Conservation (phyloP, 2,113 vertebrate species). For the Sander lucioperca region DNA sequence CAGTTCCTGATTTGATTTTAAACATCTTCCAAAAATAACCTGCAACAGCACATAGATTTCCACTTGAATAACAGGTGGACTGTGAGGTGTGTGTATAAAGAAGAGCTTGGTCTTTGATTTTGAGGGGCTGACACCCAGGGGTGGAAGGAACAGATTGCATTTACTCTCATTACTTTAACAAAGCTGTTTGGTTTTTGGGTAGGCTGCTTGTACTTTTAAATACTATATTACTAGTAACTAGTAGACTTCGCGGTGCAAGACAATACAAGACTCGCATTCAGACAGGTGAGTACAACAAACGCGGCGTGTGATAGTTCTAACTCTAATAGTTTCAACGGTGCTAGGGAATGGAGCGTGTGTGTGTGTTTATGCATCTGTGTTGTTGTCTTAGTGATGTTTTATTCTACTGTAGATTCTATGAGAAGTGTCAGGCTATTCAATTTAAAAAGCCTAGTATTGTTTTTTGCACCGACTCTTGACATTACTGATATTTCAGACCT, state of each 20-base stretch:
- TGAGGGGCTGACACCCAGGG: background rate
- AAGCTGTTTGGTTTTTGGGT: background rate
- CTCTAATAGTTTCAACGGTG: background rate
- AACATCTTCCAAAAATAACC: constrained; percentile 4
- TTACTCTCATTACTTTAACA: background rate
- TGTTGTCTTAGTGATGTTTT: background rate
- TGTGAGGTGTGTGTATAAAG: background rate
- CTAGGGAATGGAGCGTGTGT: background rate
- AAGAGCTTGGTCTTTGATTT: background rate
- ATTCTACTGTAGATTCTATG: background rate
- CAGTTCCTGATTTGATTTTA: background rate
- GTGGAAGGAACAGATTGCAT: background rate
- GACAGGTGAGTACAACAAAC: background rate
- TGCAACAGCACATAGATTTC: background rate
- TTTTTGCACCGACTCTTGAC: background rate
- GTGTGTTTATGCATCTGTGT: background rate
- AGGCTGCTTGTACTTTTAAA: background rate
- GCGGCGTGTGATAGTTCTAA: background rate
- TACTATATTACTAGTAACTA: too few species aligned
- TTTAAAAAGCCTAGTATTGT: background rate
- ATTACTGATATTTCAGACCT: background rate
- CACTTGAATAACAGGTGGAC: background rate
- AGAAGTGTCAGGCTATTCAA: background rate
- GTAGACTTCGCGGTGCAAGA: too few species aligned
- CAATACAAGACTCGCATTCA: background rate